These are phyloP conservation scores for Habrosyne pyritoides DNA, from an alignment of 2,888 invertebrate genomes.

Conservation along the genomic window DNA sequence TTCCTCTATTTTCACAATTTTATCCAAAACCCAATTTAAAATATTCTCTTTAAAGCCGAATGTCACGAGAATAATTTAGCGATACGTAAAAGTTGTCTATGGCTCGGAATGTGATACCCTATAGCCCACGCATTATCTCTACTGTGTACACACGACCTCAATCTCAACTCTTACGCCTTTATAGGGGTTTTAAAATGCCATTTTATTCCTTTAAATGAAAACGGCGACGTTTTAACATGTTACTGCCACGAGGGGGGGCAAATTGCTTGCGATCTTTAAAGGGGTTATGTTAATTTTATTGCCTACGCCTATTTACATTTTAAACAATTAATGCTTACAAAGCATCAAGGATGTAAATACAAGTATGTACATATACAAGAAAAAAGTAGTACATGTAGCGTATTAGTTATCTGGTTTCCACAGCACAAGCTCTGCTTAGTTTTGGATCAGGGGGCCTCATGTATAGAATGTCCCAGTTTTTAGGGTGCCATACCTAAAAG, in stretches of 20 bases:
- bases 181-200: conserved; percentile 47
- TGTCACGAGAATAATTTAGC: background rate
- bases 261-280: conserved; percentile 48
- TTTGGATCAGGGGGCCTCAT: no score
- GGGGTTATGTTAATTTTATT: conserved; percentile 56
- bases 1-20: background rate
- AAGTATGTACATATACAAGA: background rate
- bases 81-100: background rate
- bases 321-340: conserved; percentile 8
- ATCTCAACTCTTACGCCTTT: conserved; percentile 37
- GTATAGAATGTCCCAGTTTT: no score
- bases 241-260: conserved; percentile 43
- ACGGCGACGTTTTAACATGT: conserved; percentile 47
- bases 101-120: background rate
- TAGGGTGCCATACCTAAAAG: no score
- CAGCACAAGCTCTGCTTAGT: no score
- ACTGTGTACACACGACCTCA: conserved; percentile 35
- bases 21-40: background rate
- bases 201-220: conserved; percentile 51
- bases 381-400: no score
- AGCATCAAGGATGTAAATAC: background rate
- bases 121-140: conserved; percentile 8
- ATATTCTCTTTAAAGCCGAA: background rate
- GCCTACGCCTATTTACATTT: conserved; percentile 24
- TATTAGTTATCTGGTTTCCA: no score